Evolutionary conservation across 2,113 vertebrate genomes (phyloP).

Genomic region (Chrysemys picta): DNA sequence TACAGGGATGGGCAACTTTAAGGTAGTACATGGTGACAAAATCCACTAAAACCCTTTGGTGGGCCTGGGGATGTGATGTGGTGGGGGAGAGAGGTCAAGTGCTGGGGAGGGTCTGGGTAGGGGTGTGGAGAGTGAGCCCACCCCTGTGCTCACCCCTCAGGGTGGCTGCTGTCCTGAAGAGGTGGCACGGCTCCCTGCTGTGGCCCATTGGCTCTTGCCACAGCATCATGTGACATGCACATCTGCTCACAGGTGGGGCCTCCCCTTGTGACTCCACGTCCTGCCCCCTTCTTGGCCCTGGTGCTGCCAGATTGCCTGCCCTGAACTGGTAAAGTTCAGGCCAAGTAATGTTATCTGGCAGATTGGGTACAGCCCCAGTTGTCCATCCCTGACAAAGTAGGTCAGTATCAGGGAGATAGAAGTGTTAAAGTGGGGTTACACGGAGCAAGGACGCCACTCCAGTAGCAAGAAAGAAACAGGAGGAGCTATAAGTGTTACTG

Average conservation of each 20-base stretch:
- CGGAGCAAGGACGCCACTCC: background rate
- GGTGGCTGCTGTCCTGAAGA: too few species aligned
- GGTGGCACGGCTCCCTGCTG: too few species aligned
- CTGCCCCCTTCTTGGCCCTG: background rate
- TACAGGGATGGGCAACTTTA: background rate
- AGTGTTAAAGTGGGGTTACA: background rate
- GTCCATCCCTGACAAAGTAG: too few species aligned
- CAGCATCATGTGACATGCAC: too few species aligned
- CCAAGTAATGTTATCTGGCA: background rate
- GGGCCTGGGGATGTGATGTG: background rate
- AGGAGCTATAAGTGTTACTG: background rate
- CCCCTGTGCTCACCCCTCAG: too few species aligned
- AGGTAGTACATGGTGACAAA: background rate
- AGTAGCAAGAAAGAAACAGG: background rate
- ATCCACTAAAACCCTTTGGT: background rate
- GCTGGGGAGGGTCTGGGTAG: background rate
- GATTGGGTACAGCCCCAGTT: too few species aligned
- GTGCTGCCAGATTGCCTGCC: background rate
- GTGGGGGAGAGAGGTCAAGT: background rate
- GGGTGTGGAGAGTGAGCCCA: background rate
- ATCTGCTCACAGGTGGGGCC: too few species aligned
- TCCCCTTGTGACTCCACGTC: background rate
- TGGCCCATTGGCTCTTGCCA: too few species aligned
- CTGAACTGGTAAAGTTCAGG: background rate
- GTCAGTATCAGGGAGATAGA: background rate